Evolutionary conservation across 2,888 invertebrate genomes (phyloP).

Genomic region (Cheilosia grossa): DNA sequence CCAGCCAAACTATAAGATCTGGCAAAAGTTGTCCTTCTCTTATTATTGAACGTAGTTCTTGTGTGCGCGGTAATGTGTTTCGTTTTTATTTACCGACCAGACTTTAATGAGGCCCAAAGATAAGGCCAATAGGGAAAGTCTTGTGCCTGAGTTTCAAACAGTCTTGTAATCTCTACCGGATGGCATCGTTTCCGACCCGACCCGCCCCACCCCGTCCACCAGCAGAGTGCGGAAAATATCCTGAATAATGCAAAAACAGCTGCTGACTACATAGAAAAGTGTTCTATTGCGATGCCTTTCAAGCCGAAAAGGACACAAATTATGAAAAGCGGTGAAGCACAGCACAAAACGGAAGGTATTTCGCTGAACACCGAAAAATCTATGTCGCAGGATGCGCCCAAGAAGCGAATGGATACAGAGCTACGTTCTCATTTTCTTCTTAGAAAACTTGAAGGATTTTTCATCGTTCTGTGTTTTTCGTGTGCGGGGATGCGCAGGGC

Average conservation of each 20-base stretch:
- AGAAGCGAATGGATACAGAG: slow-evolving; percentile 31
- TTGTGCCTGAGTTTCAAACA: slow-evolving; percentile 1
- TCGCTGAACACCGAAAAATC: slow-evolving; percentile 45
- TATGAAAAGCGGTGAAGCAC: slow-evolving; percentile 11
- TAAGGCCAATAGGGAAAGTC: slow-evolving; percentile 15
- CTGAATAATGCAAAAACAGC: slow-evolving; percentile 45
- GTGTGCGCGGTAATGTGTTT: slow-evolving; percentile 8
- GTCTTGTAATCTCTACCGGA: slow-evolving; percentile 48
- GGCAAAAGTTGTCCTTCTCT: slow-evolving; percentile 14
- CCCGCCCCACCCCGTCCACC: too few relatives aligned
- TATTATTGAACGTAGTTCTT: slow-evolving; percentile 38
- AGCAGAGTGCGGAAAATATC: slow-evolving; percentile 14
- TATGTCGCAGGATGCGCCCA: slow-evolving; percentile 47
- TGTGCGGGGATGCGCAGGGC: background rate
- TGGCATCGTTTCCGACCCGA: slow-evolving; percentile 12
- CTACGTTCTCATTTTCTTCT: slow-evolving; percentile 18
- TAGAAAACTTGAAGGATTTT: slow-evolving; percentile 50
- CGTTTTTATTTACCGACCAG: slow-evolving; percentile 12
- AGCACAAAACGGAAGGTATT: slow-evolving; percentile 60
- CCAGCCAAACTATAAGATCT: slow-evolving; percentile 27
- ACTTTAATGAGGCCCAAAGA: slow-evolving; percentile 58
- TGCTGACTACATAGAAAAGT: slow-evolving; percentile 46
- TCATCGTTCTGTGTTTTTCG: background rate
- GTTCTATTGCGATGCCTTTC: slow-evolving; percentile 15
- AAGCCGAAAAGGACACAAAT: slow-evolving; percentile 44